Evolutionary conservation across 2,797 vertebrate species (phyloP), one percentile per base, ranked within the genome.

Genomic region (Galaxias olidus): DNA sequence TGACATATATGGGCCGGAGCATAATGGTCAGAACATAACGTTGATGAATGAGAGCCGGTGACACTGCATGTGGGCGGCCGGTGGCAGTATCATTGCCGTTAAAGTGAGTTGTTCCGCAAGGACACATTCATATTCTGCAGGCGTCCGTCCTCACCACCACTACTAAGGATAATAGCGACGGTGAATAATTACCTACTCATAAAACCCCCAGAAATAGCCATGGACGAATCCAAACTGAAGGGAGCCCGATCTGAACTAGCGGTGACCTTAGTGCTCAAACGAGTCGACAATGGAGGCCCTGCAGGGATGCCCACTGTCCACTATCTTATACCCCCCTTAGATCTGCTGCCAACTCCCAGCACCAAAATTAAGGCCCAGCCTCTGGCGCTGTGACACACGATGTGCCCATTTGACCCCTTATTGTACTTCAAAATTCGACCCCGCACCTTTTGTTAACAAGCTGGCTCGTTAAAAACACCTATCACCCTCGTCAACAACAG

Each of bases 101-200:
- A 51, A 15, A 64, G 6, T 64, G 19, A 68, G 64, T 63, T 68
- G 19, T 53, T 18, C 40, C 58, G 47, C 43, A 56, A 61, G 61
- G 63, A 18, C 48, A 63, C 69, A 60, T 73, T 78, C 66, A 66
- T 54, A 75, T 63, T 60, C 47, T 40, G 71, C 56, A 40, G 14
- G 69, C 53, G 81, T 75, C 76, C 55, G 56, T 77, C 81, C 65
- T 80, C 72, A 83, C 72, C 69, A 65, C 68, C 66, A 64, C 69
- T 80, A 59, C 56, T 59, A 18, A 69, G 76, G 72, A 80, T 67
- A 71, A 75, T 59, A 10, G 14, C 43, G 63, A 11, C 8, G 12
- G 18, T 20, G 30, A 13, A 18, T 51, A 13, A n/a, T 20, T 63
- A 61, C 74, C 17, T 63, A 60, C 45, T 71, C 48, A 14, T 66